These are phyloP conservation scores for Drosophila stalkeri DNA, from an alignment of 2,888 invertebrate species.

Conservation along the genomic window DNA sequence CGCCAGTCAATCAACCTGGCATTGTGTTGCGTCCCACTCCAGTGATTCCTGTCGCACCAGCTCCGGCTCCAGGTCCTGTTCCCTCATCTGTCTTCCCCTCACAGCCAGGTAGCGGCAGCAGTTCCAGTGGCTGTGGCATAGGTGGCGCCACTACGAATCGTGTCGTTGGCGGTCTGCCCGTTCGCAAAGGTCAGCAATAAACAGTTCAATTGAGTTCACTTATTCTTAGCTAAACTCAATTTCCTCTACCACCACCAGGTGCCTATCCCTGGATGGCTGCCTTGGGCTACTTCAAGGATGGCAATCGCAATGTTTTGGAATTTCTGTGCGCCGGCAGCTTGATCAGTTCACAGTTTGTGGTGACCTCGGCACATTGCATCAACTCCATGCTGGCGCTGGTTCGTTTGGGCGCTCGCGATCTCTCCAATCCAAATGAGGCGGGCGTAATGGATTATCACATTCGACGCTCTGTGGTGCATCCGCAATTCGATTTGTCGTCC, in stretches of 20 bases:
- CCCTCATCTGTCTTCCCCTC: neutral
- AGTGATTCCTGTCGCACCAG: neutral
- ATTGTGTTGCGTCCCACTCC: conserved; percentile 8
- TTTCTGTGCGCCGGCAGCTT: conserved; percentile 92
- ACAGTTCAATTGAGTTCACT: neutral
- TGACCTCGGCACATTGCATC: conserved; percentile 89
- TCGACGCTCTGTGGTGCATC: conserved; percentile 88
- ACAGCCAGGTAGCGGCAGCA: conserved; percentile 68
- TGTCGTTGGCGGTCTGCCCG: conserved; percentile 87
- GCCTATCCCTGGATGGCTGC: conserved; percentile 94
- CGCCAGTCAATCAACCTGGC: conserved; percentile 51
- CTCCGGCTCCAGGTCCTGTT: neutral
- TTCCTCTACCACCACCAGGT: conserved; percentile 83
- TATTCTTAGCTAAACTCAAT: neutral
- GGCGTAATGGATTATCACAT: conserved; percentile 88
- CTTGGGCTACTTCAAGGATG: conserved; percentile 87
- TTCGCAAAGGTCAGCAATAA: conserved; percentile 68
- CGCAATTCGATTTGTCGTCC: conserved; percentile 87
- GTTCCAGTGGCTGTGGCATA: conserved; percentile 86
- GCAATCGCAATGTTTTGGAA: conserved; percentile 82
- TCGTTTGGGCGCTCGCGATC: conserved; percentile 92
- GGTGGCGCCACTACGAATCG: conserved; percentile 83
- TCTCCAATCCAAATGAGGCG: conserved; percentile 86
- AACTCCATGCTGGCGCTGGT: conserved; percentile 86
- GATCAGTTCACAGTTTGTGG: conserved; percentile 88